Base-by-base conservation (phyloP, 2,797 vertebrate species). In the Sebastes flavidus region DNA sequence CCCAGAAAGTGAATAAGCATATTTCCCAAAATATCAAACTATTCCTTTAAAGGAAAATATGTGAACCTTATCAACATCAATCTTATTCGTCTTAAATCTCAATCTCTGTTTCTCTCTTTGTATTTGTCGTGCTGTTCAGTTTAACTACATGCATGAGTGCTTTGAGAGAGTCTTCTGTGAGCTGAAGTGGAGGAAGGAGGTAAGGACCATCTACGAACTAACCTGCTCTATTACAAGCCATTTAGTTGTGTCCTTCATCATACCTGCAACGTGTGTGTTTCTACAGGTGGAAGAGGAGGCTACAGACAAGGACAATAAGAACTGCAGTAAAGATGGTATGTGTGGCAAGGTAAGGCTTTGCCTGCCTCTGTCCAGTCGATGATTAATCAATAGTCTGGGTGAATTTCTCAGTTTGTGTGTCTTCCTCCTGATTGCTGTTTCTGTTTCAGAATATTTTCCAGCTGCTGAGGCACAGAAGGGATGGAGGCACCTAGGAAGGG, bases 131-230 rank as follows among this genome's bases (percentile, higher is more conserved):
- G 5, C 38, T 71, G 27, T 75, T 52, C 94, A 99, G 98, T 99
- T 98, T 90, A 99, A 99, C 96, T 99, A 99, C 95, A 99, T 99
- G 98, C 98, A 99, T 29, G 98, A 99, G 86, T 99, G 98, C 92
- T 99, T 99, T 2, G 98, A 99, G 92, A 95, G 98, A 75, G 97
- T 99, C 60, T 99, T 99, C 97, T 99, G 98, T 80, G 98, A 99
- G 91, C 97, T 99, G 74, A 98, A 98, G 93, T 99, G 98, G 98
- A 96, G 97, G 91, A 98, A 98, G 93, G 98, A 99, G 98, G 98
- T 99, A 93, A 95, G 87, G 11, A 16, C 18, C 10, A 11, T 52
- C 61, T 22, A 20, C n/a, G 25, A 58, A 32, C 13, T 32, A 20
- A 49, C 4, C 6, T 56, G 3, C 58, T 83, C 16, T 25, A 11